A percentile compares a stretch with the other conserved stretches of the same genome.
phyloP scores from a whole-genome alignment of 2,113 vertebrate genomes.

The Brachirus orientalis region DNA sequence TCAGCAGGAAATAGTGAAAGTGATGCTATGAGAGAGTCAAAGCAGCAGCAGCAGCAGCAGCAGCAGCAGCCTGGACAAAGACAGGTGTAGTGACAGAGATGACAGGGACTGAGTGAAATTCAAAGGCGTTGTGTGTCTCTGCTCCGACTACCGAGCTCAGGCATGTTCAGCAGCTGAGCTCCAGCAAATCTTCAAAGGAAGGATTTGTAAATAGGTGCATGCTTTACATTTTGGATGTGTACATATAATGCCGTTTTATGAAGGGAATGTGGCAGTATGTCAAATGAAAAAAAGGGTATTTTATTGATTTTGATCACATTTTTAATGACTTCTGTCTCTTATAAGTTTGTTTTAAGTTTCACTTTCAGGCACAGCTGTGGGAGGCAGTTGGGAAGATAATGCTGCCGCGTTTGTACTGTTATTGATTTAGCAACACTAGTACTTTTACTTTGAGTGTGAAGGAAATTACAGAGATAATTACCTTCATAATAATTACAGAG shows the following conservation, averaged over 20 bases:
- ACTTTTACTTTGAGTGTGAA: too few relatives aligned
- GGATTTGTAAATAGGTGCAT: slow-evolving; percentile 61
- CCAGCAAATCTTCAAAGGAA: slow-evolving; percentile 65
- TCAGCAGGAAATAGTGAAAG: neutral
- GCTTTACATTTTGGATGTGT: slow-evolving; percentile 30
- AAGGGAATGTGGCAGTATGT: neutral
- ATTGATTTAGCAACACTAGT: too few relatives aligned
- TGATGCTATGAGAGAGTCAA: slow-evolving; percentile 7
- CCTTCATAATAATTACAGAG: too few relatives aligned
- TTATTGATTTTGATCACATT: too few relatives aligned
- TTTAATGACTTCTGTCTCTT: too few relatives aligned
- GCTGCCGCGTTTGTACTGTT: too few relatives aligned
- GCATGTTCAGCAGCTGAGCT: slow-evolving; percentile 45
- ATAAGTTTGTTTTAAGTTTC: too few relatives aligned
- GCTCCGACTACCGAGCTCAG: slow-evolving; percentile 30
- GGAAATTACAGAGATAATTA: too few relatives aligned
- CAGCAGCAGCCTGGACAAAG: slow-evolving; percentile 1
- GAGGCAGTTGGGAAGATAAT: too few relatives aligned
- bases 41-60: neutral
- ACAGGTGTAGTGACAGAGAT: slow-evolving; percentile 41
- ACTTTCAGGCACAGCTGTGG: too few relatives aligned
- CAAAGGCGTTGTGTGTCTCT: slow-evolving; percentile 16
- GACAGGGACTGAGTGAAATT: slow-evolving; percentile 39
- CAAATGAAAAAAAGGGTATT: too few relatives aligned
- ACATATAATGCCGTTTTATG: neutral